Base-by-base conservation (phyloP, 2,888 invertebrate species). In the Pyrocoelia pectoralis region DNA sequence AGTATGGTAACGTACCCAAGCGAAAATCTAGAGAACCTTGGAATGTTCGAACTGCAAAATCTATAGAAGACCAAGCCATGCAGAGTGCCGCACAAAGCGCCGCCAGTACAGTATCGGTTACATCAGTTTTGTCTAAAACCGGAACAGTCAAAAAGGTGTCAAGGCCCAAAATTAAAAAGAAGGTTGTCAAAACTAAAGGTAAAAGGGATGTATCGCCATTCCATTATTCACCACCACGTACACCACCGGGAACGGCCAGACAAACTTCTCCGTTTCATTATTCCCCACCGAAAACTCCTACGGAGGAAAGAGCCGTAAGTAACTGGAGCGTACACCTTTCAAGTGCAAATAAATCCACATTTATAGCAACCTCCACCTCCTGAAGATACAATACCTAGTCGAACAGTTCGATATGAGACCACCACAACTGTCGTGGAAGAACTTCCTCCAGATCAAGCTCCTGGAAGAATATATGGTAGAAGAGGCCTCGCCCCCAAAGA, bases 401-500 rank as follows among this genome's bases (percentile, higher is more conserved):
- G 46, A 17, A 46, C 15, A 4, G 46, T 46, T 2, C 14, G 46
- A 17, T 17, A 17, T 4, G 46, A 46, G 17, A n/a, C 17, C 17
- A 46, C 46, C 6, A 46, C 46, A n/a, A 46, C 17, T 8, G 17
- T 46, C 1, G 17, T 17, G 3, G 46, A 46, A 9, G 1, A 12
- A 5, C n/a, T 24, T n/a, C 50, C 50, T 13, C n/a, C 50, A 4
- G 50, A 50, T 12, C 50, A 33, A 33, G 9, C 33, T n/a, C 6
- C 61, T 0, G 33, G 38, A 24, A 57, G 33, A 18, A 12, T 38
- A 49, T 14, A 17, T 13, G n/a, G 43, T 17, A 62, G 70, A 61
- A 65, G 68, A 55, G 50, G 49, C 40, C 55, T 51, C 43, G 76
- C 71, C 4, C 78, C 78, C 0, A 67, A 66, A 29, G 79, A 79